A percentile compares a stretch with the other conserved stretches of the same genome.
Conservation (phyloP, 2,888 invertebrate species). For the Rhimphoctona megacephalus region DNA sequence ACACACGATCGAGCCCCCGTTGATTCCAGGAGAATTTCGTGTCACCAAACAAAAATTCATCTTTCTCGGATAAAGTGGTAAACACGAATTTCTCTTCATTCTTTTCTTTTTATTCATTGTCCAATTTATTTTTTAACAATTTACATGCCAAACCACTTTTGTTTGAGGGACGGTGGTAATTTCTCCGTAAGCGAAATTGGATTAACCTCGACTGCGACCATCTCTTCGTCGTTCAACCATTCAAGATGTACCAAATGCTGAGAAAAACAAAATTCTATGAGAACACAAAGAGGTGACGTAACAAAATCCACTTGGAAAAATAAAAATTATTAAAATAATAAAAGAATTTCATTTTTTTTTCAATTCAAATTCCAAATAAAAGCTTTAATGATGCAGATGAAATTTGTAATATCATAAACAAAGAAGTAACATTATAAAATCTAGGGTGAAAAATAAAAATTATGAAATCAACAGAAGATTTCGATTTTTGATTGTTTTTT, state of each 20-base stretch:
- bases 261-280: constrained; percentile 76
- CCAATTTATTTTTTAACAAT: constrained; percentile 50
- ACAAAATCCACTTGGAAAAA: neutral
- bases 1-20: constrained; percentile 82
- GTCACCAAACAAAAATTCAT: constrained; percentile 77
- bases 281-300: neutral
- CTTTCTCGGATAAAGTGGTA: constrained; percentile 73
- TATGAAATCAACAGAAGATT: too few relatives aligned
- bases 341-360: too few relatives aligned
- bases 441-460: too few relatives aligned
- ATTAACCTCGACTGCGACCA: constrained; percentile 92
- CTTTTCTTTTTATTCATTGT: constrained; percentile 39
- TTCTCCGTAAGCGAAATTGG: constrained; percentile 89
- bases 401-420: too few relatives aligned
- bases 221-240: constrained; percentile 89
- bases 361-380: too few relatives aligned
- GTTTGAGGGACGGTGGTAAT: constrained; percentile 89
- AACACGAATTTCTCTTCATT: neutral
- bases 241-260: constrained; percentile 92
- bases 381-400: too few relatives aligned
- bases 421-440: too few relatives aligned
- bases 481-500: too few relatives aligned
- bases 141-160: constrained; percentile 88
- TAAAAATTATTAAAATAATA: too few relatives aligned
- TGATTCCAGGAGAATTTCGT: constrained; percentile 72